A percentile compares a stretch with the other conserved stretches of the same genome.
Evolutionary conservation across 2,113 vertebrate species (phyloP).

Genomic region (Melanostigma gelatinosum): DNA sequence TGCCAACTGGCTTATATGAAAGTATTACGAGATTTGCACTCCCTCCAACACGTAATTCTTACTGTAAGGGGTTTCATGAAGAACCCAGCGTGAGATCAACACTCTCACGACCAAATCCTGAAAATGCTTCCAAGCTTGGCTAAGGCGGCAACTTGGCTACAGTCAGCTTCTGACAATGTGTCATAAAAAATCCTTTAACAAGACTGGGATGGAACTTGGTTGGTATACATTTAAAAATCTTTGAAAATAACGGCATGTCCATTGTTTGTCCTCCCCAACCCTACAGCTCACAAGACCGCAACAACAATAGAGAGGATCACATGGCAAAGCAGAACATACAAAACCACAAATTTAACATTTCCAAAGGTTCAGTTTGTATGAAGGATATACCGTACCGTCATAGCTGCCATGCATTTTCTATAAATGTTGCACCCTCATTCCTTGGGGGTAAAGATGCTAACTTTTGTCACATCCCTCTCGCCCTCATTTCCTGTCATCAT

Average conservation of each 20-base stretch:
- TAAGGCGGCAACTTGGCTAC: background rate
- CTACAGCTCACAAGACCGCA: background rate
- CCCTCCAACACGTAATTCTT: conserved; percentile 5
- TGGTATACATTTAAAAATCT: conserved; percentile 2
- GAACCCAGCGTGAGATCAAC: conserved; percentile 20
- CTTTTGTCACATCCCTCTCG: background rate
- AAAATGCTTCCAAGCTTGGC: conserved; percentile 13
- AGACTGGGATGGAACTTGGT: conserved; percentile 4
- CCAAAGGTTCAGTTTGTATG: background rate
- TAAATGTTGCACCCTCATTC: background rate
- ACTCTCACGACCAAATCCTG: conserved; percentile 6
- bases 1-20: conserved; percentile 24
- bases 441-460: background rate
- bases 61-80: conserved; percentile 29
- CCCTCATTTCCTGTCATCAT: background rate
- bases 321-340: background rate
- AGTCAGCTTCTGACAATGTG: background rate
- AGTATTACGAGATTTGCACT: conserved; percentile 16
- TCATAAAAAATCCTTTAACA: conserved; percentile 16
- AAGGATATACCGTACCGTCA: no score
- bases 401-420: background rate
- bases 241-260: background rate
- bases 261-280: background rate
- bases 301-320: background rate
- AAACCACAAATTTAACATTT: background rate